Percentiles rank a stretch among this genome's conserved stretches.
phyloP scores from a whole-genome alignment of 2,797 vertebrate genomes.

The Gambelia wislizenii region DNA sequence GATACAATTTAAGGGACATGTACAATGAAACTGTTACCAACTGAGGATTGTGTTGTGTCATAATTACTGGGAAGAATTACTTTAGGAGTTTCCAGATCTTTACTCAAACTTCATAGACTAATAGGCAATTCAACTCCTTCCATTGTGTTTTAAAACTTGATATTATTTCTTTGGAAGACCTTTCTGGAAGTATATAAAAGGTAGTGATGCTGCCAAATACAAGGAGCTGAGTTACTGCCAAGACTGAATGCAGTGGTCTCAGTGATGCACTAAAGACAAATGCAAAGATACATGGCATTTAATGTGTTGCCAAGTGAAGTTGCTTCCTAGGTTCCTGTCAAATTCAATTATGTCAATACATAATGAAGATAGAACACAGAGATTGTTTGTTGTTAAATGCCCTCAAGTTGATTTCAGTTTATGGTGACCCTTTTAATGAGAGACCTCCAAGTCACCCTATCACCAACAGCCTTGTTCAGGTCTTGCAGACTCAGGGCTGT shows the following conservation, averaged over 20 bases:
- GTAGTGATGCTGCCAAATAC: conserved; percentile 24
- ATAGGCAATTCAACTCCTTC: conserved; percentile 39
- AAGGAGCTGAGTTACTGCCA: conserved; percentile 18
- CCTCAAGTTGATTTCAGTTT: no score
- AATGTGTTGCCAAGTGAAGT: conserved; percentile 15
- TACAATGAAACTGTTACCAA: conserved; percentile 20
- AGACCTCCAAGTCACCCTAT: no score
- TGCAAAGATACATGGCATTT: conserved; percentile 44
- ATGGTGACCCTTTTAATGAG: no score
- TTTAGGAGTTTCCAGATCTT: not conserved
- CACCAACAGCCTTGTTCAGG: no score
- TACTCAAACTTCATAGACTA: conserved; percentile 28
- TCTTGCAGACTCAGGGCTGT: no score
- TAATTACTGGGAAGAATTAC: conserved; percentile 27
- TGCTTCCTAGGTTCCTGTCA: conserved; percentile 27
- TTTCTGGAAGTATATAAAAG: conserved; percentile 17
- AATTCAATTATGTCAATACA: conserved; percentile 3
- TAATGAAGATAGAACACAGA: not conserved
- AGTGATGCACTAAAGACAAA: conserved; percentile 46
- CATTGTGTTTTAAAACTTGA: conserved; percentile 37
- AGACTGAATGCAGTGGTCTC: conserved; percentile 33
- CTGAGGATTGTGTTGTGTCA: not conserved
- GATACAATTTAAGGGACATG: not conserved
- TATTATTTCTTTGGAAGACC: conserved; percentile 24
- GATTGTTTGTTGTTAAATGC: no score